These are phyloP conservation scores for Sceloporus tristichus DNA, from an alignment of 2,113 vertebrate genomes.

Conservation along the genomic window DNA sequence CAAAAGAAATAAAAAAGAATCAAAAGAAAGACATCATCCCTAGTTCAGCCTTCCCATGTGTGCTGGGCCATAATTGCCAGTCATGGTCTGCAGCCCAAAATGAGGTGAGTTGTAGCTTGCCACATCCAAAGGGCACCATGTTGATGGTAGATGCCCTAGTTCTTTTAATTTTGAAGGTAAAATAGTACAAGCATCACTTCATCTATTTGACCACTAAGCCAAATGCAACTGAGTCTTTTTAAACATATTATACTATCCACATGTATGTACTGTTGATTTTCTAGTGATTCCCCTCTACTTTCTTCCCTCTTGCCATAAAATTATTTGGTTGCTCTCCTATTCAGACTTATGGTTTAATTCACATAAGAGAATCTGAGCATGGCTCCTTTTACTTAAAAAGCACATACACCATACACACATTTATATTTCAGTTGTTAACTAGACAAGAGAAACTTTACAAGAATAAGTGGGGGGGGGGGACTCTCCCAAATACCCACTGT, in stretches of 20 bases:
- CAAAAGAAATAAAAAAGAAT: too few species aligned
- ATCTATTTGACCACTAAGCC: background rate
- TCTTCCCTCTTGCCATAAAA: background rate
- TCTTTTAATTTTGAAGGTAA: background rate
- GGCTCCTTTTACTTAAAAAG: too few species aligned
- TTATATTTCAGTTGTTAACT: slow-evolving; percentile 42
- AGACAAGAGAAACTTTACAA: background rate
- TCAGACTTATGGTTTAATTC: background rate
- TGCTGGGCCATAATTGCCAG: too few species aligned
- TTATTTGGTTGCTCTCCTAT: background rate
- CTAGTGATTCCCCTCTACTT: background rate
- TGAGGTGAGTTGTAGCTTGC: too few species aligned
- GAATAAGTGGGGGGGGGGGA: slow-evolving; percentile 34
- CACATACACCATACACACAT: slow-evolving; percentile 30
- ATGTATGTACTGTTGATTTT: background rate
- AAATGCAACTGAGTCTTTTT: background rate
- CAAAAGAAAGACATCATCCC: too few species aligned
- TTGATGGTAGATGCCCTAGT: too few species aligned
- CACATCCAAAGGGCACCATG: too few species aligned
- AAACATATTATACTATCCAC: background rate
- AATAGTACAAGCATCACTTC: background rate
- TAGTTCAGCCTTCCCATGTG: too few species aligned
- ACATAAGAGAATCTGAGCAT: background rate
- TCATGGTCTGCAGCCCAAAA: too few species aligned
- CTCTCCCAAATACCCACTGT: slow-evolving; percentile 2